These are phyloP conservation scores for Tokudaia muenninki DNA, from an alignment of 2,797 vertebrate genomes.

Conservation along the genomic window DNA sequence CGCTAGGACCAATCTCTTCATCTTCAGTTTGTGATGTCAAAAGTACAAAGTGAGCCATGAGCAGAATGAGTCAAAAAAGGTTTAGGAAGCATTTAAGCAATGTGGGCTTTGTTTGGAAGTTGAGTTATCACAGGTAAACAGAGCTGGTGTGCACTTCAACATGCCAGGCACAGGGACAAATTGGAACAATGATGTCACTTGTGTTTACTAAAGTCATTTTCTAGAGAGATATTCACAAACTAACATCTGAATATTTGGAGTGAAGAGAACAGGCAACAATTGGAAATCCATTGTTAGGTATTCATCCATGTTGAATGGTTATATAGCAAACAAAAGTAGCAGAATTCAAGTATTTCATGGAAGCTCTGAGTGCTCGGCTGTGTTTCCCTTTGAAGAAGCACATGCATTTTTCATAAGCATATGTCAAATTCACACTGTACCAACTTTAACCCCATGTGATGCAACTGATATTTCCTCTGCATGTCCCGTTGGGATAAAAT, in stretches of 20 bases:
- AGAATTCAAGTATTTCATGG: slow-evolving; percentile 45
- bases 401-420: slow-evolving; percentile 51
- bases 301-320: neutral
- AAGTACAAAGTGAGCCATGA: neutral
- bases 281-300: slow-evolving; percentile 26
- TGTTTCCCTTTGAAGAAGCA: slow-evolving; percentile 42
- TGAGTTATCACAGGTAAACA: slow-evolving; percentile 62
- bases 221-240: slow-evolving; percentile 59
- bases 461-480: slow-evolving; percentile 40
- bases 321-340: slow-evolving; percentile 56
- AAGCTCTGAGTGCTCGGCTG: neutral
- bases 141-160: slow-evolving; percentile 15
- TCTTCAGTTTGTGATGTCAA: slow-evolving; percentile 46
- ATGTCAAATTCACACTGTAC: neutral
- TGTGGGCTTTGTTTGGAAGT: slow-evolving; percentile 42
- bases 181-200: neutral
- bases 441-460: neutral
- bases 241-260: slow-evolving; percentile 23
- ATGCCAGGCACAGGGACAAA: neutral
- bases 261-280: slow-evolving; percentile 47
- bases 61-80: slow-evolving; percentile 13
- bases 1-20: slow-evolving; percentile 19
- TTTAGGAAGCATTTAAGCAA: neutral
- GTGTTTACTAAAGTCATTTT: slow-evolving; percentile 25
- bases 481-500: slow-evolving; percentile 13